Evolutionary conservation across 2,888 invertebrate genomes (phyloP), one percentile per base, ranked within the genome.

Genomic region (Ligdia adustata): DNA sequence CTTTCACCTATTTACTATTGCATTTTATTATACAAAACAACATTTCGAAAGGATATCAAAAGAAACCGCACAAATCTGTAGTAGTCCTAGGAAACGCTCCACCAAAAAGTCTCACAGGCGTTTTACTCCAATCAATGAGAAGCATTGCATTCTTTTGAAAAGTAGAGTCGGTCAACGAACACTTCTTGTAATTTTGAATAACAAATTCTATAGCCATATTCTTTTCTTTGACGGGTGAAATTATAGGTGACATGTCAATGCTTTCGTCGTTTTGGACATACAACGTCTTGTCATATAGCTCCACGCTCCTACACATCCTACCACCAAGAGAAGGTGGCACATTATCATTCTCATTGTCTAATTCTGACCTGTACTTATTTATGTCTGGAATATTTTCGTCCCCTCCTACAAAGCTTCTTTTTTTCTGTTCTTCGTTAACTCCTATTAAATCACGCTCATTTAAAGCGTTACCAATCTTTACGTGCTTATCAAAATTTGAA

Each of bases 51-150:
- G n/a, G n/a, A n/a, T n/a, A n/a, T 72, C 71, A 83, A 76, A 92
- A 92, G 52, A 90, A 82, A 1, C 92, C 92, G 69, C 94, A 94
- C 45, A 92, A 78, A 52, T 92, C 91, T 6, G 87, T 82, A 0
- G 92, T 92, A 55, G 85, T 91, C 66, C 91, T 92, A 11, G 94
- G 76, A 61, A 88, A 84, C 2, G 94, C 93, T 3, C 94, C 94
- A 9, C 94, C 94, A 64, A 93, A 94, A 0, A 94, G 85, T 55
- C 92, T 83, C 0, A 94, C 93, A 0, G 93, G 93, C 1, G 93
- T 93, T 58, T 89, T 91, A 26, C 90, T 92, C 94, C 94, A 94
- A 62, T 93, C 92, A 41, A 94, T 91, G 18, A 92, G 80, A 9
- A 85, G 55, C 52, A 79, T 66, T 9, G 62, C 49, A 51, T 72